Percentiles rank a stretch among this genome's conserved stretches.
Evolutionary conservation across 2,797 vertebrate genomes (phyloP).

Genomic region (Kryptopterus vitreolus): DNA sequence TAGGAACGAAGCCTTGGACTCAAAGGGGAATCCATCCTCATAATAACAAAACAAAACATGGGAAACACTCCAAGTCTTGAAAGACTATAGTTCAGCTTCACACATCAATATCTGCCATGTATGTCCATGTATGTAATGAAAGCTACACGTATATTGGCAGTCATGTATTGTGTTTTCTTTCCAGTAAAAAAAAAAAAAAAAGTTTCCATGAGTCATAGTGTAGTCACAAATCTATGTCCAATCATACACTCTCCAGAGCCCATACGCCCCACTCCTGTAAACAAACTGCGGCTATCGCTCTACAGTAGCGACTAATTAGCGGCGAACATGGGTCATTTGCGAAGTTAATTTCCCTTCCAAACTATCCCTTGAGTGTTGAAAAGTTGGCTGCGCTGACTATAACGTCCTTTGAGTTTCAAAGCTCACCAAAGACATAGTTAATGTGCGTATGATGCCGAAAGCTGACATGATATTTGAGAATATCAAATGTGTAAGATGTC

Average conservation of each 20-base stretch:
- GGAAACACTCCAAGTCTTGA: too few relatives aligned
- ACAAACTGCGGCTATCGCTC: neutral
- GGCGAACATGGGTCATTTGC: constrained; percentile 23
- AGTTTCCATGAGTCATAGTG: neutral
- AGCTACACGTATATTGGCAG: neutral
- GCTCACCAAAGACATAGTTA: neutral
- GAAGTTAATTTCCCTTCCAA: constrained; percentile 21
- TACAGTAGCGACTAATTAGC: constrained; percentile 21
- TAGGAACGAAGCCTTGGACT: too few relatives aligned
- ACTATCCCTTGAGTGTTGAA: constrained; percentile 19
- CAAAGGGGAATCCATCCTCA: too few relatives aligned
- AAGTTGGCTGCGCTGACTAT: constrained; percentile 23
- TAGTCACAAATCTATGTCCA: constrained; percentile 1
- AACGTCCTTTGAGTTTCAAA: neutral
- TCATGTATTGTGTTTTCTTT: neutral
- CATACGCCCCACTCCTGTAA: neutral
- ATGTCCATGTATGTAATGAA: too few relatives aligned
- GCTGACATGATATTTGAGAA: neutral
- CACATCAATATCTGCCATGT: too few relatives aligned
- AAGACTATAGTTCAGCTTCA: neutral
- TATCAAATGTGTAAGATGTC: neutral
- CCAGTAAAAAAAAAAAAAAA: neutral
- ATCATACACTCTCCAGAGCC: constrained; percentile 1
- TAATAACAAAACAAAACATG: too few relatives aligned
- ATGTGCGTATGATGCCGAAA: constrained; percentile 3